Base-by-base conservation (phyloP, 2,888 invertebrate species). In the Ptychoptera contaminata region DNA sequence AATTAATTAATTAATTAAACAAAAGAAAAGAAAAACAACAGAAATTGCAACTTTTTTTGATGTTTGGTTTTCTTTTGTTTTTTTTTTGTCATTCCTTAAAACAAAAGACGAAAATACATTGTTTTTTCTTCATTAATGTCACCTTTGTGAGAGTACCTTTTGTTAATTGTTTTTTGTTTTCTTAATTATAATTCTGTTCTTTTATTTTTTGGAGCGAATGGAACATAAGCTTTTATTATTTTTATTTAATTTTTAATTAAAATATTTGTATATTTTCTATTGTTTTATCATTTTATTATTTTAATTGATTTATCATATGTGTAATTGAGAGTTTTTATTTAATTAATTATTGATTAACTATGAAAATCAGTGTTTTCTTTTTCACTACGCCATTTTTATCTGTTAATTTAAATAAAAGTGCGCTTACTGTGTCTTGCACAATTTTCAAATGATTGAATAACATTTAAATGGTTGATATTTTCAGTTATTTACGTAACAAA, bases 161-260 rank as follows among this genome's bases (percentile, higher is more conserved):
- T 43, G 49, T 45, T 44, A 47, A 46, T 47, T 23, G 23, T 31
- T 44, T 40, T 14, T 49, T 46, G 45, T 42, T 50, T 46, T 48
- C 44, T 46, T 43, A 29, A 37, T 29, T 30, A n/a, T 14, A 43
- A 43, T 40, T 31, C 32, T 16, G 14, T 44, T 44, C 48, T 49
- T 40, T 37, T 44, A 46, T 48, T 44, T 47, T 47, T 45, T 50
- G 45, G 50, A 48, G 43, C 36, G 47, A 43, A 42, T 48, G 35
- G 42, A 47, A 36, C 15, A 29, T 44, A 34, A 31, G 38, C 12
- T 39, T 46, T 30, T 37, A 14, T 42, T 12, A 37, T n/a, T 16
- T 37, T 40, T 37, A 34, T 16, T 42, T 15, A 35, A 37, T 44
- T 29, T 35, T 40, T 38, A 40, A 34, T 45, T 47, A 23, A 31